Conservation (phyloP, 2,113 vertebrate species). For the Tachuris rubrigastra region DNA sequence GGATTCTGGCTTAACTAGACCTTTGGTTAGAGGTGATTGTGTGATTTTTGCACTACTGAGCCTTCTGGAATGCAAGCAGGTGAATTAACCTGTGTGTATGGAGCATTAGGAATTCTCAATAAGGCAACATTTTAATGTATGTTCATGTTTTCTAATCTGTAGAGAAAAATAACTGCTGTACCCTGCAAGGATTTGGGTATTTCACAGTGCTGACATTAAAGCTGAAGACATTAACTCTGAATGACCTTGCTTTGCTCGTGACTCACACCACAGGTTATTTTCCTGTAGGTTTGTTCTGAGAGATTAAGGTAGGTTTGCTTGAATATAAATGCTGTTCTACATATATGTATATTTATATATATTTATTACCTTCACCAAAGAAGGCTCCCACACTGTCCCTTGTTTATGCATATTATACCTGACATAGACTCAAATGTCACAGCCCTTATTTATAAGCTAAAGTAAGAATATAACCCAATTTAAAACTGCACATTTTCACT, state of each 20-base stretch:
- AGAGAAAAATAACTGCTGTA: not conserved
- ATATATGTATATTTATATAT: not conserved
- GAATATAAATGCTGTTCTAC: not conserved
- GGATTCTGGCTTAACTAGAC: not conserved
- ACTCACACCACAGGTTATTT: slow-evolving; percentile 15
- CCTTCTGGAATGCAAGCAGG: not conserved
- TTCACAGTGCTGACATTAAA: not conserved
- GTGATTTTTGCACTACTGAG: not conserved
- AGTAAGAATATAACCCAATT: not conserved
- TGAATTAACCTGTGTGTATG: not conserved
- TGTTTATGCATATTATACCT: not conserved
- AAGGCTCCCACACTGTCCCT: not conserved
- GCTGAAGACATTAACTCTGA: not conserved
- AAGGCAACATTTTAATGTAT: not conserved
- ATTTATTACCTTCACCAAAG: not conserved
- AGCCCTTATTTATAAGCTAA: not conserved
- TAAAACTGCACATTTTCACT: not conserved
- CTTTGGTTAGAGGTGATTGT: not conserved
- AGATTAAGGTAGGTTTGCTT: not conserved
- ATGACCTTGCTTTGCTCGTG: slow-evolving; percentile 16
- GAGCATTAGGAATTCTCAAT: not conserved
- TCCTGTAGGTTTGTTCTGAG: slow-evolving; percentile 12
- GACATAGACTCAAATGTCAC: not conserved
- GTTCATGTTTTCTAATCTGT: not conserved
- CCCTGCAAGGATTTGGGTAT: not conserved